These are phyloP conservation scores for Oscarella lobularis DNA, from an alignment of 37 sponge, comb jelly and placozoan genomes.

Conservation along the genomic window DNA sequence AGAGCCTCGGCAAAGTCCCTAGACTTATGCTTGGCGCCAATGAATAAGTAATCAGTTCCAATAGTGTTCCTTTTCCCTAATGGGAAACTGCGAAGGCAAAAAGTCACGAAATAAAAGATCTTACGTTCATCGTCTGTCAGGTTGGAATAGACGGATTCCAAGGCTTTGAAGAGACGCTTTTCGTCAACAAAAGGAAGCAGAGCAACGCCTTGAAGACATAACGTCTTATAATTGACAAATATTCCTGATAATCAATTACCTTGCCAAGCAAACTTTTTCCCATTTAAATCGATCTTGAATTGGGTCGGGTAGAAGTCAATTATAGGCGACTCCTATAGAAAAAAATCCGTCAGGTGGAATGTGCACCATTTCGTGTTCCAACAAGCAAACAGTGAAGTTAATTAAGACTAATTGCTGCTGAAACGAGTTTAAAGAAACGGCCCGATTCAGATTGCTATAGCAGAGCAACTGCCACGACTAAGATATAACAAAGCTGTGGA, in stretches of 20 bases:
- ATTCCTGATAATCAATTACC: no score
- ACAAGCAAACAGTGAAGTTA: no score
- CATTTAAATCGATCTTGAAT: constrained; percentile 94
- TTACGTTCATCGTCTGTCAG: constrained; percentile 39
- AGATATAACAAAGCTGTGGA: no score
- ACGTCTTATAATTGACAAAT: no score
- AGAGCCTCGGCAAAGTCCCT: constrained; percentile 27
- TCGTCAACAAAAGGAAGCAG: constrained; percentile 98
- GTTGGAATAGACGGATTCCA: constrained; percentile 57
- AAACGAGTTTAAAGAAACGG: no score
- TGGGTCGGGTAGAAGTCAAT: constrained; percentile 98
- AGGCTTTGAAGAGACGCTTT: constrained; percentile 54
- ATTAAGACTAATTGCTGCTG: no score
- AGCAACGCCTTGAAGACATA: constrained; percentile 64
- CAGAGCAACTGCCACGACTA: no score
- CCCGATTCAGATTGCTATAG: no score
- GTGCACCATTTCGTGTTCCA: no score
- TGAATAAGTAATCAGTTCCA: constrained; percentile 52
- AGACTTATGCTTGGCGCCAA: constrained; percentile 22
- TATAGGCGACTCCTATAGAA: constrained; percentile 70
- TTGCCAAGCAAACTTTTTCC: constrained; percentile 98
- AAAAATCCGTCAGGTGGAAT: no score
- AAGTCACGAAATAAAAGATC: neutral
- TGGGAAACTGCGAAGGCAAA: neutral
- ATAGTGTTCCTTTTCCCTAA: constrained; percentile 50